Percentiles rank a stretch among this genome's conserved stretches.
Conservation (phyloP, 2,797 vertebrate genomes). For the Helostoma temminkii region DNA sequence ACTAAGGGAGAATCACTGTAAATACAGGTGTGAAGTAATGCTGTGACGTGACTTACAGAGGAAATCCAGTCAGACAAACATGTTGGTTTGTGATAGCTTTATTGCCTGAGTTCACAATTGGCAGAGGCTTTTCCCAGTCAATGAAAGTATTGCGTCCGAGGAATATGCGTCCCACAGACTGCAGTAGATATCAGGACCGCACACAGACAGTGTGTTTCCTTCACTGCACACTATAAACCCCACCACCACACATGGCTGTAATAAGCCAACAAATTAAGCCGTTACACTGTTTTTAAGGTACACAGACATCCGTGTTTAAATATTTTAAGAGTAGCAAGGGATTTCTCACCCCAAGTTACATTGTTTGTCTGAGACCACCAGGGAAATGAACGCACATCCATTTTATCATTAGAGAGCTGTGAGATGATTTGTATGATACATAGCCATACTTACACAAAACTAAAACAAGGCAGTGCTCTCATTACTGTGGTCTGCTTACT, state of each 20-base stretch:
- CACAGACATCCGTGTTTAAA: slow-evolving; percentile 88
- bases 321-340: slow-evolving; percentile 83
- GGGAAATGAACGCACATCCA: slow-evolving; percentile 73
- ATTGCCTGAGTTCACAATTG: slow-evolving; percentile 47
- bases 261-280: slow-evolving; percentile 87
- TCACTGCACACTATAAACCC: slow-evolving; percentile 78
- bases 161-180: slow-evolving; percentile 75
- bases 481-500: slow-evolving; percentile 10
- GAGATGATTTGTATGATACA: slow-evolving; percentile 39
- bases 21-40: slow-evolving; percentile 49
- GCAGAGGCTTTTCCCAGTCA: slow-evolving; percentile 73
- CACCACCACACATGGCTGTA: slow-evolving; percentile 84
- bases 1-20: slow-evolving; percentile 44
- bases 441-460: slow-evolving; percentile 17
- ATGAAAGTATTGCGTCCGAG: slow-evolving; percentile 70
- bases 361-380: slow-evolving; percentile 81
- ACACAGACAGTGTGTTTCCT: slow-evolving; percentile 82
- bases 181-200: slow-evolving; percentile 84
- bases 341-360: slow-evolving; percentile 76
- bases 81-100: slow-evolving; percentile 27
- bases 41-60: slow-evolving; percentile 43
- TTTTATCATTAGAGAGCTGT: slow-evolving; percentile 51
- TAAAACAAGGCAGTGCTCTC: slow-evolving; percentile 12
- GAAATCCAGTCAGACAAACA: slow-evolving; percentile 59
- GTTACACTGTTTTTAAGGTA: slow-evolving; percentile 84